A percentile compares a stretch with the other conserved stretches of the same genome.
phyloP scores from a whole-genome alignment of 2,797 vertebrate genomes.

The Danio kyathit region DNA sequence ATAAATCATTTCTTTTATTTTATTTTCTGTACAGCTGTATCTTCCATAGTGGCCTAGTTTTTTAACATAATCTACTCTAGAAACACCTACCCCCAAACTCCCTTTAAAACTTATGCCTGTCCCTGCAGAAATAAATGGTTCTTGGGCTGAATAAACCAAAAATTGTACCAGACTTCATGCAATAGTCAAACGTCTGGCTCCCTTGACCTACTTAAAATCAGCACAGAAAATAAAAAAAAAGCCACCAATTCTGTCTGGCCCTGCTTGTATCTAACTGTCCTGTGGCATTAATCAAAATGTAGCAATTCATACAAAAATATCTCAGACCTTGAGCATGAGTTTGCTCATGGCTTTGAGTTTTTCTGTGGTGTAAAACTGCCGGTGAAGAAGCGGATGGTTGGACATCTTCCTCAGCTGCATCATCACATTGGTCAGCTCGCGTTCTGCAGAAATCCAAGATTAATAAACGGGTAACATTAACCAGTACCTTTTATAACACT shows the following conservation, averaged over 20 bases:
- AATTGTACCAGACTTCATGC: background rate
- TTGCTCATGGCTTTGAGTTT: conserved; percentile 83
- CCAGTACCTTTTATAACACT: background rate
- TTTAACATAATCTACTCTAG: background rate
- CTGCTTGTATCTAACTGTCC: background rate
- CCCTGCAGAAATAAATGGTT: background rate
- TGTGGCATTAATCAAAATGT: background rate
- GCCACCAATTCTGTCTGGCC: background rate
- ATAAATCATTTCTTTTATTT: background rate
- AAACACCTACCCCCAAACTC: background rate
- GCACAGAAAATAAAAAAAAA: background rate
- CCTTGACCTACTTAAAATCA: conserved; percentile 11
- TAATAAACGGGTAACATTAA: background rate
- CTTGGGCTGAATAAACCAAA: background rate
- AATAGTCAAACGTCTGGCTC: conserved; percentile 2
- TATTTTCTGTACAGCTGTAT: background rate
- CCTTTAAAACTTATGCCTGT: background rate
- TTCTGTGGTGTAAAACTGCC: conserved; percentile 83
- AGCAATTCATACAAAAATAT: background rate
- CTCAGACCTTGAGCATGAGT: conserved; percentile 84
- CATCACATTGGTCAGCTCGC: conserved; percentile 86
- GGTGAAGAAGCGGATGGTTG: conserved; percentile 87
- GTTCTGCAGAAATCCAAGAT: conserved; percentile 71
- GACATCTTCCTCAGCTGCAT: conserved; percentile 92
- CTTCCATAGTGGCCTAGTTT: background rate